Evolutionary conservation across 35 echinoderm and acorn worm genomes (phyloP), one percentile per base, ranked within the genome.

Genomic region (Ophioderma brevispina): DNA sequence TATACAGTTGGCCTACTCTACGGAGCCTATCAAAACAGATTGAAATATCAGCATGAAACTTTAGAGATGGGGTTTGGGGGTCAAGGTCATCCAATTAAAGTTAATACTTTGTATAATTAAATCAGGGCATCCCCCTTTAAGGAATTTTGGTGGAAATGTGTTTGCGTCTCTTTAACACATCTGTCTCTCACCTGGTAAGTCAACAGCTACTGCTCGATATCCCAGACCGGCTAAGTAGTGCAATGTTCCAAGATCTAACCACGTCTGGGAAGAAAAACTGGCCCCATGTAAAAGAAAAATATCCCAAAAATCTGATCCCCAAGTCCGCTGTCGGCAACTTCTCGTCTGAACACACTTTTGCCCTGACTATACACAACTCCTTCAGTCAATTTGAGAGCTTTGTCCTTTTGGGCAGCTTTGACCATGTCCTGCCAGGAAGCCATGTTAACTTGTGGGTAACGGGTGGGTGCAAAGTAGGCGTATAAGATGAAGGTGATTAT

Each of bases 101-200:
- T n/a, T n/a, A n/a, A n/a, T n/a, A n/a, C n/a, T n/a, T n/a, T n/a
- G n/a, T n/a, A n/a, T n/a, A n/a, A n/a, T n/a, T n/a, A n/a, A n/a
- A n/a, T n/a, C n/a, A n/a, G n/a, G n/a, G n/a, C n/a, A n/a, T n/a
- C n/a, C n/a, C n/a, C n/a, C n/a, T n/a, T n/a, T n/a, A n/a, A n/a
- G n/a, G n/a, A n/a, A n/a, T 46, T 46, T 46, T 46, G 4, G 41
- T 46, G 17, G 17, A 46, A 4, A 46, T 46, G 41, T 46, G 5
- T 8, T 46, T 4, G 4, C 41, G 17, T 46, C 4, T 17, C 4
- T 8, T 46, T 46, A 46, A 46, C 41, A 46, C 41, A n/a, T n/a
- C n/a, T n/a, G n/a, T 46, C 41, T 8, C 59, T 87, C 90, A 99
- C 97, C 97, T 78, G 97, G 97, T 28, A 99, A 43, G 80, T 99